A percentile compares a stretch with the other conserved stretches of the same genome.
These are phyloP conservation scores for Fukomys damarensis DNA, from an alignment of 2,113 vertebrate genomes.

Conservation along the genomic window DNA sequence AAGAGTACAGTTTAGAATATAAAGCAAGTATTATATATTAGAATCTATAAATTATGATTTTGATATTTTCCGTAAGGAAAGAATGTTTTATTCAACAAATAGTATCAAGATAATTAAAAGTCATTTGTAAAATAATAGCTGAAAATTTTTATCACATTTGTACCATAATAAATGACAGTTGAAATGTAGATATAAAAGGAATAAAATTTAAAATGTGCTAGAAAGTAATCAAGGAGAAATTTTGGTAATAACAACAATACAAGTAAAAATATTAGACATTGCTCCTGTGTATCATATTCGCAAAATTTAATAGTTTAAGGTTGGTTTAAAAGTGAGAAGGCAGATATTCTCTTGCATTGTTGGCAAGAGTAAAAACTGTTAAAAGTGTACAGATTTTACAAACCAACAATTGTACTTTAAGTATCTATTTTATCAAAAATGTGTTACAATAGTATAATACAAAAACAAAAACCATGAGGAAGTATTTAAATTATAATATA, in stretches of 20 bases:
- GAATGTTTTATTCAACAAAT: neutral
- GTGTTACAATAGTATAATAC: slow-evolving; percentile 1
- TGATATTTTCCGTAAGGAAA: neutral
- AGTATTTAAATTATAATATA: neutral
- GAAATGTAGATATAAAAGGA: neutral
- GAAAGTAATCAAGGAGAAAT: neutral
- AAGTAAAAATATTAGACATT: neutral
- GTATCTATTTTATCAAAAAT: neutral
- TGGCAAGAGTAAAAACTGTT: neutral
- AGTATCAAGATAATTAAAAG: neutral
- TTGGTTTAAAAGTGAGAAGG: neutral
- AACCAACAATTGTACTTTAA: neutral
- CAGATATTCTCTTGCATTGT: neutral
- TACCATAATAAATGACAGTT: neutral
- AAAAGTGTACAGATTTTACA: neutral
- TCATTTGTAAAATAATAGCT: neutral
- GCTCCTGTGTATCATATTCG: neutral
- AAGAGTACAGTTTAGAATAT: neutral
- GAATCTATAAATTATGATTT: neutral
- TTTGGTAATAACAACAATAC: neutral
- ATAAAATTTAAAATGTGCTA: neutral
- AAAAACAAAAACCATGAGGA: neutral
- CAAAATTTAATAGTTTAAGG: neutral
- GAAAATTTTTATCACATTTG: neutral
- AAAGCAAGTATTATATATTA: neutral